Conservation (phyloP, 2,113 vertebrate species). For the Microtus montanus region DNA sequence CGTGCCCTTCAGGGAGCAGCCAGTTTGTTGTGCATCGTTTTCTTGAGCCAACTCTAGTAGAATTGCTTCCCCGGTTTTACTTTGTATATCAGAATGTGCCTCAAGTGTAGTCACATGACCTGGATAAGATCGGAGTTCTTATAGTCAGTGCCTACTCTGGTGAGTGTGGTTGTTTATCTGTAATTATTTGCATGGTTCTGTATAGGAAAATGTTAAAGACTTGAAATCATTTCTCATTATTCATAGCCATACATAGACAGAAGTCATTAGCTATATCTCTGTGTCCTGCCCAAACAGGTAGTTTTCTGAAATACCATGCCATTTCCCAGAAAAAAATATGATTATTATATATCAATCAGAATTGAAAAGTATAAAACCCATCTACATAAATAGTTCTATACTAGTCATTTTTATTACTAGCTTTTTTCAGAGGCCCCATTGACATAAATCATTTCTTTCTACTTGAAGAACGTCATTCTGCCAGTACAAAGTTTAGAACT, state of each 20-base stretch:
- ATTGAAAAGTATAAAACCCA: neutral
- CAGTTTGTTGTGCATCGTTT: neutral
- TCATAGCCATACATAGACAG: neutral
- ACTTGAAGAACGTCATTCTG: neutral
- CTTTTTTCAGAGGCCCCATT: conserved; percentile 17
- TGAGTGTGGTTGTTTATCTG: neutral
- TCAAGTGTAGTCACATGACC: neutral
- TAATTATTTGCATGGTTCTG: neutral
- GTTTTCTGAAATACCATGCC: neutral
- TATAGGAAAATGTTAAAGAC: neutral
- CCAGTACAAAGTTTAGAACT: neutral
- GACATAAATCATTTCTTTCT: neutral
- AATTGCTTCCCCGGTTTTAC: neutral
- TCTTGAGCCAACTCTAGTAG: neutral
- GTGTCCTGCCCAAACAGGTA: neutral
- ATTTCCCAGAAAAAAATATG: neutral
- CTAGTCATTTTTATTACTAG: neutral
- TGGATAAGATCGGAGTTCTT: neutral
- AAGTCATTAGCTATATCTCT: neutral
- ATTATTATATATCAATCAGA: neutral
- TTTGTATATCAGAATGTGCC: neutral
- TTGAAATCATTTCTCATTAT: neutral
- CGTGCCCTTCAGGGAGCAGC: neutral
- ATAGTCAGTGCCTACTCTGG: neutral
- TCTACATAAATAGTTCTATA: conserved; percentile 1